Conservation (phyloP, 2,113 vertebrate genomes). For the Acrocephalus arundinaceus region DNA sequence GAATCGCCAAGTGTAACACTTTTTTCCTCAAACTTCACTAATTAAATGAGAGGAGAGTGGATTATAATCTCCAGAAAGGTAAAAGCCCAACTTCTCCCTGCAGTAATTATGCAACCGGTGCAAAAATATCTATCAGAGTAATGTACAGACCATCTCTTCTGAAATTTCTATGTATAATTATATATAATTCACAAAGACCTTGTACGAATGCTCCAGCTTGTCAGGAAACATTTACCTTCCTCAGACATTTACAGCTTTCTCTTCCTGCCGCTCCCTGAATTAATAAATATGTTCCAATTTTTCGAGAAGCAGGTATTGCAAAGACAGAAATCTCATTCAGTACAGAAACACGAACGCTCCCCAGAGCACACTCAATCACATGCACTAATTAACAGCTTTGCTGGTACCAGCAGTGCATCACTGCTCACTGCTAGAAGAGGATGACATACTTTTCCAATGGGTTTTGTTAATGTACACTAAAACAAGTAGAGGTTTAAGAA, state of each 20-base stretch:
- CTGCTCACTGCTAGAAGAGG: neutral
- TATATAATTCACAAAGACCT: neutral
- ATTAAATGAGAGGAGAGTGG: neutral
- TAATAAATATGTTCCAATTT: constrained; percentile 28
- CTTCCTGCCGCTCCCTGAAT: neutral
- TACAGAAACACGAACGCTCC: neutral
- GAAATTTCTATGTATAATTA: neutral
- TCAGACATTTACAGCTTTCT: neutral
- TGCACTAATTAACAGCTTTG: constrained; percentile 58
- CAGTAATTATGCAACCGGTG: neutral
- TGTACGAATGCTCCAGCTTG: neutral
- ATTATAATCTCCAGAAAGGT: neutral
- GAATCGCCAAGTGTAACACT: neutral
- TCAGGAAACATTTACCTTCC: constrained; percentile 11
- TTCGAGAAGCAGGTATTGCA: neutral
- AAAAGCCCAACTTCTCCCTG: neutral
- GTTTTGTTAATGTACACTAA: constrained; percentile 2
- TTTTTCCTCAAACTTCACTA: neutral
- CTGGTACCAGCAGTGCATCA: neutral
- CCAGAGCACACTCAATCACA: constrained; percentile 53
- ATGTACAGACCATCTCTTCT: neutral
- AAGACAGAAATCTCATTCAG: constrained; percentile 23
- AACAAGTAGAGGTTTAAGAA: neutral
- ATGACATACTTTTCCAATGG: constrained; percentile 48
- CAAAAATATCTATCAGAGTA: neutral